Base-by-base conservation (phyloP, 1,140 invertebrate species). In the Danaus melanippus region DNA sequence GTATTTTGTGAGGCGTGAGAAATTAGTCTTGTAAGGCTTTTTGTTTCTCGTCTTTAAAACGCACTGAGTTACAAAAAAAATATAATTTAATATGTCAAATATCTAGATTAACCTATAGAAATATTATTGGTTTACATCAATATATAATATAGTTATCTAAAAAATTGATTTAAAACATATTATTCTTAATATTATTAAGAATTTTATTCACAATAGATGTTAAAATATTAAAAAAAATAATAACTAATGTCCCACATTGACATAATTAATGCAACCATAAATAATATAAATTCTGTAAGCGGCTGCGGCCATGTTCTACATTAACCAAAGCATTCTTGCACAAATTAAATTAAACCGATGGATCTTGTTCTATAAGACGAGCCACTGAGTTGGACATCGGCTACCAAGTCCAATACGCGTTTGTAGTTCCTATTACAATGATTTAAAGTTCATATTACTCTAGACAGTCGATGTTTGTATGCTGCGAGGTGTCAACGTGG, bases 341-440 rank as follows among this genome's bases (percentile, higher is more conserved):
- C 64, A 75, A 79, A 79, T 79, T 76, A 78, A 80, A 80, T 80
- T 80, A 74, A 71, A 67, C 50, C 58, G 63, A 63, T 67, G 67
- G 66, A 71, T 75, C 66, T 56, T 58, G 63, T 63, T 56, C 56
- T 59, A 67, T 65, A 67, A 66, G 66, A 70, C 66, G 49, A 56
- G 67, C 72, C 71, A 74, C 68, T 64, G 71, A 58, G 64, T 67
- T 75, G 21, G 21, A 66, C 51, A 56, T 48, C 21, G 21, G 21
- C 21, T 11, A 32, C n/a, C 57, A 59, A 54, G 21, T n/a, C 10
- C 40, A 9, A 46, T 46, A 54, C 9, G n/a, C 12, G 32, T 3
- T 39, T 43, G 21, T 49, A 42, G 8, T 12, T 15, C 46, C 63
- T 64, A 62, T 63, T 11, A 0, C 1, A 15, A 44, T 6, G 5